Evolutionary conservation across 53 echinoderm and acorn worm species (phyloP), one percentile per base, ranked within the genome.

Genomic region (Crossaster papposus): DNA sequence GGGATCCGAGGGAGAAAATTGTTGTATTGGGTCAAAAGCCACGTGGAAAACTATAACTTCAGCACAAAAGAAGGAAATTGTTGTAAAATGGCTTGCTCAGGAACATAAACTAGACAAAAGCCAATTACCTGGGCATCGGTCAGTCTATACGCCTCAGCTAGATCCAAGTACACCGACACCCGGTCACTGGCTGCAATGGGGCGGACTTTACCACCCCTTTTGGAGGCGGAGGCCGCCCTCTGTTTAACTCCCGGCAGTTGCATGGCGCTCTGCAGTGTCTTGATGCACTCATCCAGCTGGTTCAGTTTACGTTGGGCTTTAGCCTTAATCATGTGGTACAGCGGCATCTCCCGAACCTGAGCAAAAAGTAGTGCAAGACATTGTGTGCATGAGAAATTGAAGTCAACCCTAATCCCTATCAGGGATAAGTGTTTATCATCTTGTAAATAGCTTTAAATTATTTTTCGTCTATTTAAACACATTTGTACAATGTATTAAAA

Each of bases 261-360:
- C 99, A 99, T 99, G 36, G 99, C 99, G 24, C 93, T 91, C 90
- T 99, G 99, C 28, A 99, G 89, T 4, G 99, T 99, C 87, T 96
- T 99, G n/a, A 96, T 94, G 78, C 95, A 99, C 22, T 99, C 99
- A 79, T 95, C 93, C 36, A 93, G 78, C 30, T 99, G 89, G 15
- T 96, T 96, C 89, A 96, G 93, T 71, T 95, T 96, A 81, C 93
- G 94, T 93, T 96, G 94, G 15, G 94, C 93, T 55, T 95, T 93
- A 22, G 99, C 99, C 30, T 91, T 93, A 86, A 99, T 99, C 80
- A 99, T 91, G 77, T 99, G 99, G 64, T 96, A 99, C 74, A 99
- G 80, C 2, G 99, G 99, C 95, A 96, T 96, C 91, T 99, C 99
- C 83, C 99, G 93, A 12, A 99, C 99, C 96, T 96, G 73, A 17